Percentiles rank a stretch among this genome's conserved stretches.
Evolutionary conservation across 2,888 invertebrate genomes (phyloP).

Genomic region (Chrysolina americana): DNA sequence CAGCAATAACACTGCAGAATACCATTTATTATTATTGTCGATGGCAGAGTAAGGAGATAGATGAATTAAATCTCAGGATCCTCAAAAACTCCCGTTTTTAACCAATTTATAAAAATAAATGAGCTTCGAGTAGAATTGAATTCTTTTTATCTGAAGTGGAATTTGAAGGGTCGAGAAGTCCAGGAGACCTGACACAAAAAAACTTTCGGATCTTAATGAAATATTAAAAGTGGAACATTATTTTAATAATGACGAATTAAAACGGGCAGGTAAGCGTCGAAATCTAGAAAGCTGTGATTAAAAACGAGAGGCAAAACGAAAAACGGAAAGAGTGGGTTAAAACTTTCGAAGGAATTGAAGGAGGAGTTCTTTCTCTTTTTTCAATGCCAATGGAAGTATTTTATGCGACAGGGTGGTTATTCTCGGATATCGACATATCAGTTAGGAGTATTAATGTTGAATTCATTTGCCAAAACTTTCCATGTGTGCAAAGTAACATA

Average conservation of each 20-base stretch:
- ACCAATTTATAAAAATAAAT: conserved; percentile 21
- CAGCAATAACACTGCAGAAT: no score
- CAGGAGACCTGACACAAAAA: conserved; percentile 49
- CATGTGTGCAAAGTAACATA: no score
- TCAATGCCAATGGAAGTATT: conserved; percentile 31
- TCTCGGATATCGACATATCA: not conserved
- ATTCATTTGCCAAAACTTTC: no score
- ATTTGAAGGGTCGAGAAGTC: conserved; percentile 45
- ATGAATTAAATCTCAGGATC: not conserved
- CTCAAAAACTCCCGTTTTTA: not conserved
- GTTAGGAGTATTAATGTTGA: no score
- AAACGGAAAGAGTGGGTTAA: conserved; percentile 53
- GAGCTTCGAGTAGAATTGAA: conserved; percentile 5
- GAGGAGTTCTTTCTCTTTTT: conserved; percentile 31
- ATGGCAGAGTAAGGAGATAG: not conserved
- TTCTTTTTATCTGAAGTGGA: conserved; percentile 34
- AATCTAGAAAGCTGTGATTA: conserved; percentile 66
- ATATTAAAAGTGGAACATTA: conserved; percentile 71
- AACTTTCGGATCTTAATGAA: conserved; percentile 66
- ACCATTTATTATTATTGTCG: not conserved
- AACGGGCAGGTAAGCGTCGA: conserved; percentile 67
- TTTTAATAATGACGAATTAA: conserved; percentile 71
- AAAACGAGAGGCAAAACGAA: conserved; percentile 61
- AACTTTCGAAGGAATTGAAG: conserved; percentile 50
- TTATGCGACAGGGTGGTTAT: not conserved